Evolutionary conservation across 2,113 vertebrate genomes (phyloP), one percentile per base, ranked within the genome.

Genomic region (Cnemophilus loriae): DNA sequence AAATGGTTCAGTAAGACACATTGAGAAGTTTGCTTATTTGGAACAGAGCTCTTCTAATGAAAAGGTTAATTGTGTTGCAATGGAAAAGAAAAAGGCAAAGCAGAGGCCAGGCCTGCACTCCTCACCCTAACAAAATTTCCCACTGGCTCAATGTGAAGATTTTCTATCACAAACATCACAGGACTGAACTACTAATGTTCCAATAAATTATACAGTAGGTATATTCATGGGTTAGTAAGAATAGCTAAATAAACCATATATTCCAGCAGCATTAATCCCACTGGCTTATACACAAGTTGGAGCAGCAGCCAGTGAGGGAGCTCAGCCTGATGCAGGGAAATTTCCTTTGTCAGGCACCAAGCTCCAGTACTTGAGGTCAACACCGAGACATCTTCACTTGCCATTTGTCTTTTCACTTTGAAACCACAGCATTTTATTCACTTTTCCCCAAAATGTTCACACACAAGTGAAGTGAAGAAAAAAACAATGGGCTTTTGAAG

Each of bases 51-150:
- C 67, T 86, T 91, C 87, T 95, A 89, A 96, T 97, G 96, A 96
- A 97, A 97, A 96, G 89, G 95, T 96, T 97, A 97, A 97, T 94
- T 96, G 95, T 96, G 78, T 83, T 95, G 95, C 87, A 97, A 85
- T 96, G 87, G 84, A 97, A 96, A 96, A 88, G 70, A 80, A 78
- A 94, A 93, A 95, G 84, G 84, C 75, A 3, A 93, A 95, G 22
- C 71, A 90, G 87, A 90, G 39, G 50, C 91, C 84, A 96, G 91
- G 59, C 87, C 52, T 74, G 82, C 52, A 88, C 74, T 93, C 47
- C 93, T 90, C 82, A 95, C 70, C 91, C 94, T 91, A 61, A 80
- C 47, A 93, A 87, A 96, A 88, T 96, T 93, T 94, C 93, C 88
- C 92, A 70, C 75, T 91, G 84, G 42, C 79, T 90, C 47, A n/a